These are phyloP conservation scores for Clytia hemisphaerica DNA, from an alignment of 30 jellyfish, hydroid and myxozoan species.

Conservation along the genomic window DNA sequence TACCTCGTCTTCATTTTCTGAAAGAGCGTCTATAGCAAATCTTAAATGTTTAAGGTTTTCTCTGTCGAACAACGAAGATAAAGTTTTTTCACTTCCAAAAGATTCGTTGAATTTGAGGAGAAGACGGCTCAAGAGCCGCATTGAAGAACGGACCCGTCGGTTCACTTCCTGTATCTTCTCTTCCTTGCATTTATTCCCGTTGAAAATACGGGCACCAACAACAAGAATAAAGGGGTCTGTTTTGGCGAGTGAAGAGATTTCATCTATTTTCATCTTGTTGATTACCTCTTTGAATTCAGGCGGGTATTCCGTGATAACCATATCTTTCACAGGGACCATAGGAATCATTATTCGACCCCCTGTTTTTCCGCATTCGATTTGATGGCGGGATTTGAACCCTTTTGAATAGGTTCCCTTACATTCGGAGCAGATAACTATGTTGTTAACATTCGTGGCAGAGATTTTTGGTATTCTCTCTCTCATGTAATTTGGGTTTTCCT, in stretches of 20 bases:
- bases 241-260: not conserved
- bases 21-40: not conserved
- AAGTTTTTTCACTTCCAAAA: not conserved
- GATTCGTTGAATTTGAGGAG: not conserved
- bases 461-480: slow-evolving; percentile 8
- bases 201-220: slow-evolving; percentile 1
- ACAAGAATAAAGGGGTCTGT: not conserved
- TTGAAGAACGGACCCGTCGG: not conserved
- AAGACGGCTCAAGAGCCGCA: not conserved
- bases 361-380: not conserved
- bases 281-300: not conserved
- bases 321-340: not conserved
- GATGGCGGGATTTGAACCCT: not conserved
- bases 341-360: not conserved
- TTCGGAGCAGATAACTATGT: not conserved
- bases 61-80: not conserved
- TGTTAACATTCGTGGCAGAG: not conserved
- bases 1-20: not conserved
- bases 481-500: not conserved
- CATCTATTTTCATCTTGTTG: not conserved
- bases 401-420: not conserved
- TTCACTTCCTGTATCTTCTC: not conserved
- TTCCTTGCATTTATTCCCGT: not conserved
- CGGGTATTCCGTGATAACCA: not conserved
- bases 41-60: not conserved